Conservation (phyloP, 2,888 invertebrate genomes). For the Microchrysa polita region DNA sequence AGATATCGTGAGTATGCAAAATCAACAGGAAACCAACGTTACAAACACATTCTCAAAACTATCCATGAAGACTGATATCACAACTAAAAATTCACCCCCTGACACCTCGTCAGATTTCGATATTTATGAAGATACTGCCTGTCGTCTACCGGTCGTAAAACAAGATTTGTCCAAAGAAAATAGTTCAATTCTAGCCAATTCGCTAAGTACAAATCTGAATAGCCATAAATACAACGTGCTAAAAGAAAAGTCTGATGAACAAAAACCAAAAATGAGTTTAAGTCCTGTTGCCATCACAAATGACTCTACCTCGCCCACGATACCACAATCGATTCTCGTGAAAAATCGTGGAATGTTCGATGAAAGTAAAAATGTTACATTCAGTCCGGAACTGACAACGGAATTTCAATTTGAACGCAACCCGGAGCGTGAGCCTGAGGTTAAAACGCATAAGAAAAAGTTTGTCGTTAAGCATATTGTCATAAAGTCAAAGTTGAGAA, state of each 20-base stretch:
- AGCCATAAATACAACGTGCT: not conserved
- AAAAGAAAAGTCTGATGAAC: not conserved
- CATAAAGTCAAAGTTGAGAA: slow-evolving; percentile 51
- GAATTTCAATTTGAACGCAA: slow-evolving; percentile 33
- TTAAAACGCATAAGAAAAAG: slow-evolving; percentile 56
- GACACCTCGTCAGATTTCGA: slow-evolving; percentile 35
- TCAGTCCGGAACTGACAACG: slow-evolving; percentile 51
- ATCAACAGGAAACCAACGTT: not conserved
- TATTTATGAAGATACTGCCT: slow-evolving; percentile 43
- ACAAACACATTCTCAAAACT: too few relatives aligned
- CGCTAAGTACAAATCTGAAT: not conserved
- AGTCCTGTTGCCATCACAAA: not conserved
- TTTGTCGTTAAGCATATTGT: slow-evolving; percentile 58
- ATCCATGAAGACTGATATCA: not conserved
- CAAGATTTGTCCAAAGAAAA: slow-evolving; percentile 13
- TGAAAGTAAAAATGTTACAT: slow-evolving; percentile 56
- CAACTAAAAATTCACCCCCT: not conserved
- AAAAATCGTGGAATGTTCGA: slow-evolving; percentile 53
- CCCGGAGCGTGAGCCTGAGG: slow-evolving; percentile 42
- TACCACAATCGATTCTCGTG: slow-evolving; percentile 47
- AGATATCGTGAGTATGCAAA: not conserved
- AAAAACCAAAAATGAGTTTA: not conserved
- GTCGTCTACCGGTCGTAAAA: not conserved
- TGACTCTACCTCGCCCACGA: not conserved
- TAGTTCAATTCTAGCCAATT: not conserved